phyloP scores from a whole-genome alignment of 2,113 vertebrate species.

The Notechis scutatus region DNA sequence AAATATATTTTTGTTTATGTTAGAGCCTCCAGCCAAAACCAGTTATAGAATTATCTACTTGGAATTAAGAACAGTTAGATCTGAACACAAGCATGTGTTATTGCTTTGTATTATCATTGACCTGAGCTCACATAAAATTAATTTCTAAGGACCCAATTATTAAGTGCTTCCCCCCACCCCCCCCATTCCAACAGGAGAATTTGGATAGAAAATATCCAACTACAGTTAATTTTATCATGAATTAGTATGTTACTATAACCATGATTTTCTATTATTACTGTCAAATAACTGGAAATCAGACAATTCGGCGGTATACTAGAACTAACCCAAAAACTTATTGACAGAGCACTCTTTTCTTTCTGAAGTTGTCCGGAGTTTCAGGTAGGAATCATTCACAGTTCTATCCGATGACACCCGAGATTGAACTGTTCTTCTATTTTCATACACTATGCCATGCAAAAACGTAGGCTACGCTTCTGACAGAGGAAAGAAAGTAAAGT shows the following conservation, averaged over 20 bases:
- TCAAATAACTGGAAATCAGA: background rate
- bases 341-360: background rate
- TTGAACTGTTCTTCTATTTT: background rate
- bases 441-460: background rate
- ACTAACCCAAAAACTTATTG: background rate
- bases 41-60: background rate
- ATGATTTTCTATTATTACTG: background rate
- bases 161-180: background rate
- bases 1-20: background rate
- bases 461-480: background rate
- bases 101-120: background rate
- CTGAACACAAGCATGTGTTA: background rate
- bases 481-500: no score
- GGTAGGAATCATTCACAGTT: background rate
- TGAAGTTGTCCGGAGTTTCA: background rate
- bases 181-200: background rate
- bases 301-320: background rate
- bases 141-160: background rate
- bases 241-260: background rate
- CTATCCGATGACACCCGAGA: background rate
- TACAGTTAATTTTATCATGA: background rate
- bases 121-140: background rate
- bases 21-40: background rate
- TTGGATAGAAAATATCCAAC: background rate
- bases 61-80: background rate